phyloP scores from a whole-genome alignment of 2,113 vertebrate genomes.

The Elanus axillaris region DNA sequence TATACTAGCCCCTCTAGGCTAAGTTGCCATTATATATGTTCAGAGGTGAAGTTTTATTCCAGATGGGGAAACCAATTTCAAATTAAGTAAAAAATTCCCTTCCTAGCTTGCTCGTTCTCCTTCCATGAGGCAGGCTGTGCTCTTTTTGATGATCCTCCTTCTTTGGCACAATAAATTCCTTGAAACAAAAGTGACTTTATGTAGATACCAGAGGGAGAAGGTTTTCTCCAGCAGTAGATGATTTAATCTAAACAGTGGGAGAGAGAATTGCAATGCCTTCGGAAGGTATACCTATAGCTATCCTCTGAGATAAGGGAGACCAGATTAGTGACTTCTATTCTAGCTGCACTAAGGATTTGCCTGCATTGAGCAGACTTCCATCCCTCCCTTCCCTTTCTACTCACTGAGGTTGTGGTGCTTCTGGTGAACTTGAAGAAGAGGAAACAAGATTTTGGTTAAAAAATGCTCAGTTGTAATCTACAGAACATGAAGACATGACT shows the following conservation, averaged over 20 bases:
- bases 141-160: not conserved
- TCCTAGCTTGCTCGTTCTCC: not conserved
- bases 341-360: not conserved
- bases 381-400: not conserved
- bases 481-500: not conserved
- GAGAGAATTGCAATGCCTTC: not conserved
- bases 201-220: not conserved
- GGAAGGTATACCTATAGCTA: not conserved
- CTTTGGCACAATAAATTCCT: not conserved
- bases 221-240: not conserved
- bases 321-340: not conserved
- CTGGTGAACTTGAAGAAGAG: not conserved
- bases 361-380: not conserved
- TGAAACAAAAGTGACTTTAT: not conserved
- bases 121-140: not conserved
- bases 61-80: not conserved
- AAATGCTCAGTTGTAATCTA: not conserved
- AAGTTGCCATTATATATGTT: not conserved
- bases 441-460: not conserved
- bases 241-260: not conserved
- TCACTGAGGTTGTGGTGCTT: not conserved
- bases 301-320: not conserved
- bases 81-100: not conserved
- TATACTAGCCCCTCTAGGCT: not conserved
- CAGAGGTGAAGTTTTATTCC: not conserved